phyloP scores from a whole-genome alignment of 2,797 vertebrate species.

The Argya squamiceps region DNA sequence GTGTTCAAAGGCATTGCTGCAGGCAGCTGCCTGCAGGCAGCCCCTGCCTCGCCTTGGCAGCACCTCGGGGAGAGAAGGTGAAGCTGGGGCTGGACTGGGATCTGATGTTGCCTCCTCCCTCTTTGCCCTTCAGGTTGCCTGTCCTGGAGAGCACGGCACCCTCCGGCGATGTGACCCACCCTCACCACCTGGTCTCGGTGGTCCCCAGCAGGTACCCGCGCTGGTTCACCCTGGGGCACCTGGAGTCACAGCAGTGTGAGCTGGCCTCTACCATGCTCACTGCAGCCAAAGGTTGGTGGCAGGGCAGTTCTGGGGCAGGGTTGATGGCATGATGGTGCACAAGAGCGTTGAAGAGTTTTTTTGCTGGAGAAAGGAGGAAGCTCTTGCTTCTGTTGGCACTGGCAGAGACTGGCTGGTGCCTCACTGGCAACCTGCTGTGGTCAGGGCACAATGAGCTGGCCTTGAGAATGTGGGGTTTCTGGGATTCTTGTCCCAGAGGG shows the following conservation, averaged over 20 bases:
- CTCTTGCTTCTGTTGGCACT: background rate
- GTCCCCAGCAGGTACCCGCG: slow-evolving; percentile 94
- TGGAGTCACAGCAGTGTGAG: slow-evolving; percentile 98
- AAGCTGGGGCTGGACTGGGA: background rate
- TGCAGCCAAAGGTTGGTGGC: slow-evolving; percentile 86
- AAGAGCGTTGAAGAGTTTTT: background rate
- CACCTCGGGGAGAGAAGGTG: fast-evolving
- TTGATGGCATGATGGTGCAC: background rate
- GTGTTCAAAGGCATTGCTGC: background rate
- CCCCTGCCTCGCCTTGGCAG: background rate
- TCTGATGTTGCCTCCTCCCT: slow-evolving; percentile 25
- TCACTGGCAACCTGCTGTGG: background rate
- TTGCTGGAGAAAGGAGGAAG: background rate
- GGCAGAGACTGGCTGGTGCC: background rate
- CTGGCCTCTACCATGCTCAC: slow-evolving; percentile 98
- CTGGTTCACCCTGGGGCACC: slow-evolving; percentile 97
- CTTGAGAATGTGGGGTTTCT: background rate
- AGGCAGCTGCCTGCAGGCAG: slow-evolving; percentile 1
- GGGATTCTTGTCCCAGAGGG: background rate
- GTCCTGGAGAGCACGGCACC: slow-evolving; percentile 92
- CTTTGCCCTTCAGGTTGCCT: slow-evolving; percentile 79
- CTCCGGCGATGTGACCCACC: slow-evolving; percentile 87
- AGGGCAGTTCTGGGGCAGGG: background rate
- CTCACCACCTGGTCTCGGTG: slow-evolving; percentile 94
- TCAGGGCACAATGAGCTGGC: background rate